These are phyloP conservation scores for Charaxes varanes DNA, from an alignment of 1,140 invertebrate species.

Conservation along the genomic window DNA sequence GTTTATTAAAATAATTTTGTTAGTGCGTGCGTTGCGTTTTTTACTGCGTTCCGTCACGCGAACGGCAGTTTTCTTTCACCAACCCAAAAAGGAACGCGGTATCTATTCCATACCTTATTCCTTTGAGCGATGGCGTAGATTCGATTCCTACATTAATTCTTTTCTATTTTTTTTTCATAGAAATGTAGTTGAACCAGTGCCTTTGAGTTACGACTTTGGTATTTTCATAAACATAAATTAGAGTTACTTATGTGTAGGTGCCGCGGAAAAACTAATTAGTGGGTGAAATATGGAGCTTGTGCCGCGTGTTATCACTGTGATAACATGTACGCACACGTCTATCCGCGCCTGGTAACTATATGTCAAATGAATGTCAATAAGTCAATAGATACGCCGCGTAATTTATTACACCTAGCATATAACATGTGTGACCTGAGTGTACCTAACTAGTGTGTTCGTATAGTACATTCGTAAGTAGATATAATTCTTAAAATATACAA, in stretches of 20 bases:
- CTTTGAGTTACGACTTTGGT: constrained; percentile 42
- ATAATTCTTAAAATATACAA: no score
- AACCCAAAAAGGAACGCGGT: background rate
- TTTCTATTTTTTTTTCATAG: constrained; percentile 23
- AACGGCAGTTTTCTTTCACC: constrained; percentile 17
- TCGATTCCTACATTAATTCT: background rate
- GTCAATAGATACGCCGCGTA: constrained; percentile 15
- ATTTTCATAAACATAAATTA: constrained; percentile 52
- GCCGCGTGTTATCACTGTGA: constrained; percentile 11
- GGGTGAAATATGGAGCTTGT: constrained; percentile 13
- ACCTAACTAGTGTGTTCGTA: no score
- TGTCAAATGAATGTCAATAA: constrained; percentile 31
- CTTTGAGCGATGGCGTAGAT: constrained; percentile 2
- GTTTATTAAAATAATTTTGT: constrained; percentile 71
- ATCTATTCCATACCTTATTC: constrained; percentile 13
- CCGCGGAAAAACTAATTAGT: constrained; percentile 47
- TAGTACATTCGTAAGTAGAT: no score
- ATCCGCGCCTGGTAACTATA: constrained; percentile 18
- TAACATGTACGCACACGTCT: constrained; percentile 10
- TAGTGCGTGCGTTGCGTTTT: constrained; percentile 58
- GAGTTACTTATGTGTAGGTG: background rate
- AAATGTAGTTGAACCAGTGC: constrained; percentile 32
- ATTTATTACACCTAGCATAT: constrained; percentile 12
- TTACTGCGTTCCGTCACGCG: constrained; percentile 53
- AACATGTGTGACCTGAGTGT: constrained; percentile 1